Percentiles rank a stretch among this genome's conserved stretches.
Conservation (phyloP, 2,113 vertebrate genomes). For the Cinclus cinclus region DNA sequence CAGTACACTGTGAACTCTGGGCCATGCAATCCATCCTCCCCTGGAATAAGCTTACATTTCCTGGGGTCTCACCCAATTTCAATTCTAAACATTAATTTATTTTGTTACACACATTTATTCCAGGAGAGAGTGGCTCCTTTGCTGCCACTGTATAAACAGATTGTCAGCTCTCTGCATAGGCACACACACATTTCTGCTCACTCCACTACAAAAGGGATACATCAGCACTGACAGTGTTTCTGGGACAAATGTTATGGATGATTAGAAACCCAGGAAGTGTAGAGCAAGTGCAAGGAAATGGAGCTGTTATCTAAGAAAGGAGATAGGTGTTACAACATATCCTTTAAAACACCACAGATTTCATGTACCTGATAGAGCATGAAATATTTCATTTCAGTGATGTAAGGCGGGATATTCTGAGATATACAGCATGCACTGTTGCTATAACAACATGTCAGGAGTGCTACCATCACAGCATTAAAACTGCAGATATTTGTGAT, state of each 20-base stretch:
- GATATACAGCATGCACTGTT: neutral
- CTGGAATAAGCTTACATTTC: neutral
- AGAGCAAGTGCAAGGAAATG: neutral
- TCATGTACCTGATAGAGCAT: neutral
- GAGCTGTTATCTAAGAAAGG: neutral
- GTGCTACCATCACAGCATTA: neutral
- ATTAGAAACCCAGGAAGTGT: neutral
- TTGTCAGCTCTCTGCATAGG: neutral
- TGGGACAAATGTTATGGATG: neutral
- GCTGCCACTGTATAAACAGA: neutral
- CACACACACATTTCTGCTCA: neutral
- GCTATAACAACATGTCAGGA: conserved; percentile 21
- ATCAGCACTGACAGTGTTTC: neutral
- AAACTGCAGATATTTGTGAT: neutral
- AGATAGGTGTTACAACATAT: neutral
- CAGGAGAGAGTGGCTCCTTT: neutral
- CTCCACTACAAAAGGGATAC: neutral
- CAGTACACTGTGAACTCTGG: neutral
- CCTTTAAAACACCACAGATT: neutral
- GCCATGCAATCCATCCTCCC: neutral
- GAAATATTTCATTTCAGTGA: neutral
- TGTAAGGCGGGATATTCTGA: neutral
- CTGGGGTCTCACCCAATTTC: neutral
- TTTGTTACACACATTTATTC: neutral
- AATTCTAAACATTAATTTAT: neutral